A percentile compares a stretch with the other conserved stretches of the same genome.
Conservation (phyloP, 2,113 vertebrate genomes). For the Sebastes schlegelii region DNA sequence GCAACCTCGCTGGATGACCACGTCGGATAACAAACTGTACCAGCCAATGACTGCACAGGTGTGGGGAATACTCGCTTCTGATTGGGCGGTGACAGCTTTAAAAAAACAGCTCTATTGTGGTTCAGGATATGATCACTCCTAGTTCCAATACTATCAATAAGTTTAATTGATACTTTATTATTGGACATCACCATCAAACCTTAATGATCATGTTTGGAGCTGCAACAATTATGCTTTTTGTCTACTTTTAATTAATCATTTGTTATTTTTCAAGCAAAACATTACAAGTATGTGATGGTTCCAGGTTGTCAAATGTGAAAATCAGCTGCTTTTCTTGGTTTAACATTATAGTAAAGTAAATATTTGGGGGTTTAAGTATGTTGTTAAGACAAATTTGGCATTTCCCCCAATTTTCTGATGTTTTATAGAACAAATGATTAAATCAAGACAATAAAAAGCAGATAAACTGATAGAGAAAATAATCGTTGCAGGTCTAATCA, state of each 20-base stretch:
- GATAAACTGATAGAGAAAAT: too few species aligned
- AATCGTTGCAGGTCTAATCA: not conserved
- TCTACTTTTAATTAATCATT: not conserved
- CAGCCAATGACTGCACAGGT: not conserved
- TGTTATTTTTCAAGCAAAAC: too few species aligned
- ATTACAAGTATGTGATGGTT: not conserved
- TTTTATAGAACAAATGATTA: not conserved
- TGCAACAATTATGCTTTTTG: not conserved
- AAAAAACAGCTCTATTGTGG: not conserved
- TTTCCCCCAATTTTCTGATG: not conserved
- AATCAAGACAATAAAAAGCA: not conserved
- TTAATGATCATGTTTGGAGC: not conserved
- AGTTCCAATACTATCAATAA: not conserved
- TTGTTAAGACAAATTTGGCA: not conserved
- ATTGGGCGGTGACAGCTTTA: not conserved
- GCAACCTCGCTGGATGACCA: conserved; percentile 73
- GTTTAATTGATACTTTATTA: too few species aligned
- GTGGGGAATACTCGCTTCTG: not conserved
- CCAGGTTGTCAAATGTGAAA: not conserved
- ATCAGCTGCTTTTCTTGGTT: not conserved
- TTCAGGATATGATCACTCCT: not conserved
- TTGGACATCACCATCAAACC: not conserved
- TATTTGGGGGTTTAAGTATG: not conserved
- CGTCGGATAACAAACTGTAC: conserved; percentile 28
- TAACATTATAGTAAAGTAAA: not conserved